Conservation (phyloP, 2,797 vertebrate genomes). For the Etheostoma nigrum region DNA sequence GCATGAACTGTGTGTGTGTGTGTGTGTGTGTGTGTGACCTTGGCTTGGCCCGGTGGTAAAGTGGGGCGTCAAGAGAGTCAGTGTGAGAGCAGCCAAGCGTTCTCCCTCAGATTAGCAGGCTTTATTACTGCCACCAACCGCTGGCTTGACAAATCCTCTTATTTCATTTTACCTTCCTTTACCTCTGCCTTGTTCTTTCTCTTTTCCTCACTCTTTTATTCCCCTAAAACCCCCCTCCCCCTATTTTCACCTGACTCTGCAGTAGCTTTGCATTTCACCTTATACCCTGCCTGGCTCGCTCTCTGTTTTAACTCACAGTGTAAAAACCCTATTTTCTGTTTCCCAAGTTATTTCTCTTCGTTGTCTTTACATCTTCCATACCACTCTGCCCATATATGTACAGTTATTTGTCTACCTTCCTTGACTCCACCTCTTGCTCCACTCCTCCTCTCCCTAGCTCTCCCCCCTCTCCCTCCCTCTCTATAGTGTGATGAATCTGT, state of each 20-base stretch:
- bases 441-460: slow-evolving; percentile 24
- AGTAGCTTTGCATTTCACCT: slow-evolving; percentile 49
- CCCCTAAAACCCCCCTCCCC: slow-evolving; percentile 44
- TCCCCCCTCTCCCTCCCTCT: slow-evolving; percentile 55
- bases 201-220: slow-evolving; percentile 66
- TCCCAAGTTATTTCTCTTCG: slow-evolving; percentile 34
- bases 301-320: slow-evolving; percentile 28
- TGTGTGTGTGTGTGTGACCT: slow-evolving; percentile 84
- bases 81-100: slow-evolving; percentile 87
- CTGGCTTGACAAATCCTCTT: slow-evolving; percentile 89
- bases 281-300: slow-evolving; percentile 20
- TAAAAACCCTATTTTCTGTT: slow-evolving; percentile 48
- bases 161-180: slow-evolving; percentile 84
- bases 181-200: slow-evolving; percentile 56
- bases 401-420: slow-evolving; percentile 46
- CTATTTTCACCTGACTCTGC: slow-evolving; percentile 29
- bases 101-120: slow-evolving; percentile 89
- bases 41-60: slow-evolving; percentile 85
- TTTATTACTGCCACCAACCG: slow-evolving; percentile 89
- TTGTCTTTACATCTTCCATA: slow-evolving; percentile 54
- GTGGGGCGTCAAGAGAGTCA: slow-evolving; percentile 84
- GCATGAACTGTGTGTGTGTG: slow-evolving; percentile 26
- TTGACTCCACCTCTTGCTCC: slow-evolving; percentile 46
- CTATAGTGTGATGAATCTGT: slow-evolving; percentile 88
- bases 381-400: slow-evolving; percentile 36